A percentile compares a stretch with the other conserved stretches of the same genome.
These are phyloP conservation scores for Ennomos quercinarius DNA, from an alignment of 2,888 invertebrate species.

Conservation along the genomic window DNA sequence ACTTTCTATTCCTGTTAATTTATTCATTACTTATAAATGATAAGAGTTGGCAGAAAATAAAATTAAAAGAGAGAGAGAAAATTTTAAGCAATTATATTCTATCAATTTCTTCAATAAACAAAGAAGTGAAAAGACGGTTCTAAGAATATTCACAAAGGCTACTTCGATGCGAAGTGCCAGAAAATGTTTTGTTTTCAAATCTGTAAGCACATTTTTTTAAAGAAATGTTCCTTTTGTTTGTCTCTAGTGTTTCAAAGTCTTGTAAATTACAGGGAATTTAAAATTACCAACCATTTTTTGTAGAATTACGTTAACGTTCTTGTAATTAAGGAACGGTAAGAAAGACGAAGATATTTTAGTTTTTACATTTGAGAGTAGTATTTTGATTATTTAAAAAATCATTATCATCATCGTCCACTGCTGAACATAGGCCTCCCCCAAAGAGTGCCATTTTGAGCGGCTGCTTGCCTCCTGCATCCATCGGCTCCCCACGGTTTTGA, in stretches of 20 bases:
- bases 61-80: no score
- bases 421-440: no score
- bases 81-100: background rate
- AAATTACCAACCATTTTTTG: slow-evolving; percentile 17
- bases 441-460: no score
- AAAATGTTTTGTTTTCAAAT: no score
- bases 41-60: no score
- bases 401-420: no score
- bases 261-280: slow-evolving; percentile 23
- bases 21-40: no score
- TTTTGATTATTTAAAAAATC: background rate
- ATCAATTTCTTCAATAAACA: slow-evolving; percentile 2
- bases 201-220: background rate
- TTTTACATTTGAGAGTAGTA: slow-evolving; percentile 1
- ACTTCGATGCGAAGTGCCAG: background rate
- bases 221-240: slow-evolving; percentile 7
- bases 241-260: slow-evolving; percentile 23
- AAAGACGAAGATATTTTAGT: slow-evolving; percentile 3
- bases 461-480: no score
- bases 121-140: slow-evolving; percentile 5
- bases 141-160: background rate
- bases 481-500: no score
- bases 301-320: background rate
- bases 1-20: no score
- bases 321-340: background rate